Evolutionary conservation across 2,888 invertebrate genomes (phyloP), one percentile per base, ranked within the genome.

Genomic region (Tiphia femorata): DNA sequence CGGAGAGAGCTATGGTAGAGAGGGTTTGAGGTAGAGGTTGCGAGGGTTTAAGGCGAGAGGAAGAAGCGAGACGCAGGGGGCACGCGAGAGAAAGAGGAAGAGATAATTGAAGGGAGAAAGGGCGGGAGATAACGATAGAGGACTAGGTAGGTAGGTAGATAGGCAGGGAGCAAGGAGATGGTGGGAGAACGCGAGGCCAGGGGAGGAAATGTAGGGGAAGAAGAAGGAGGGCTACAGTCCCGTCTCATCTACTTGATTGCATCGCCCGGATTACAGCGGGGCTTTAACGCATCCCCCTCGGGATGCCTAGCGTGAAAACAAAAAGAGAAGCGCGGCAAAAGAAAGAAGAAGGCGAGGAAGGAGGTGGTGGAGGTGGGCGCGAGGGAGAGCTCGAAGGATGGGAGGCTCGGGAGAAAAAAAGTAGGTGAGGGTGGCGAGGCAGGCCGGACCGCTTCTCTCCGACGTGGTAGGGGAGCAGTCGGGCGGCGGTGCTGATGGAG

Each of bases 221-320:
- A 29, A 14, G 38, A 43, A 41, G 0, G 12, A n/a, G 7, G 64
- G 58, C 49, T 65, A 59, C 56, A 57, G 70, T 62, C 62, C 65
- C 69, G 74, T 76, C 75, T 75, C 75, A 74, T 75, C 76, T 76
- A 76, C 75, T 74, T 75, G 71, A 75, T 75, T 75, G 76, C 75
- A 75, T 75, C 75, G 74, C 60, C 66, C 64, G 75, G 75, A 75
- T 75, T 75, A 75, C 75, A 72, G 73, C 58, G 58, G 42, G 67
- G 76, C 72, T 75, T 75, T 75, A 75, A 75, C 76, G 75, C 68
- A 75, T 70, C 72, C 67, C 75, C 60, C 70, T 67, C 64, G 70
- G 70, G 71, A 74, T 65, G 67, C 64, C 72, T 67, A 70, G 72
- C 73, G 72, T 66, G 62, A 73, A 75, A 72, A 70, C 67, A 75